A percentile compares a stretch with the other conserved stretches of the same genome.
phyloP scores from a whole-genome alignment of 2,888 invertebrate species.

The Heliconius aoede region DNA sequence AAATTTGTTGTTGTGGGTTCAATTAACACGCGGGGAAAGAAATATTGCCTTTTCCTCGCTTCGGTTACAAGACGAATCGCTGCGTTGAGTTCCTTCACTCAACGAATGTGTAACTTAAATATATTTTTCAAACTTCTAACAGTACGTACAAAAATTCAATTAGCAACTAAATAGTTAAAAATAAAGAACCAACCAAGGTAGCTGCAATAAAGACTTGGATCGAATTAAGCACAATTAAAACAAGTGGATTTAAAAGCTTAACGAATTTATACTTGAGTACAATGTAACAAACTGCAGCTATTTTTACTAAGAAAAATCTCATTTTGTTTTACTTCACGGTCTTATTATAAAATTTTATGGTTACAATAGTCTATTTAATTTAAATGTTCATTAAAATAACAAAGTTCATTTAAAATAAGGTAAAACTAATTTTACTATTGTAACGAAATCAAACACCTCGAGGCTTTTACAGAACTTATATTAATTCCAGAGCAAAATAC shows the following conservation, averaged over 20 bases:
- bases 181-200: background rate
- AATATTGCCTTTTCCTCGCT: too few species aligned
- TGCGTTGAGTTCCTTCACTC: too few species aligned
- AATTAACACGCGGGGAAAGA: too few species aligned
- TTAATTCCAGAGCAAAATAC: too few species aligned
- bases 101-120: background rate
- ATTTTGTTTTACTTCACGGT: background rate
- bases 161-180: background rate
- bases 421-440: too few species aligned
- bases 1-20: too few species aligned
- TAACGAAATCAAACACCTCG: too few species aligned
- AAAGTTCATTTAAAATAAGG: background rate
- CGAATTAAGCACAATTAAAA: slow-evolving; percentile 19
- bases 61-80: too few species aligned
- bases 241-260: slow-evolving; percentile 17
- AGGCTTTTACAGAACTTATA: too few species aligned
- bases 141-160: background rate
- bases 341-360: background rate
- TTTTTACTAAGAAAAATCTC: slow-evolving; percentile 16
- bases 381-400: slow-evolving; percentile 1
- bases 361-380: background rate
- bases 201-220: slow-evolving; percentile 10
- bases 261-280: slow-evolving; percentile 15
- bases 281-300: slow-evolving; percentile 21
- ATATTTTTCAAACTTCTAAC: background rate